Conservation (phyloP, 2,113 vertebrate genomes). For the Dicaeum eximium region DNA sequence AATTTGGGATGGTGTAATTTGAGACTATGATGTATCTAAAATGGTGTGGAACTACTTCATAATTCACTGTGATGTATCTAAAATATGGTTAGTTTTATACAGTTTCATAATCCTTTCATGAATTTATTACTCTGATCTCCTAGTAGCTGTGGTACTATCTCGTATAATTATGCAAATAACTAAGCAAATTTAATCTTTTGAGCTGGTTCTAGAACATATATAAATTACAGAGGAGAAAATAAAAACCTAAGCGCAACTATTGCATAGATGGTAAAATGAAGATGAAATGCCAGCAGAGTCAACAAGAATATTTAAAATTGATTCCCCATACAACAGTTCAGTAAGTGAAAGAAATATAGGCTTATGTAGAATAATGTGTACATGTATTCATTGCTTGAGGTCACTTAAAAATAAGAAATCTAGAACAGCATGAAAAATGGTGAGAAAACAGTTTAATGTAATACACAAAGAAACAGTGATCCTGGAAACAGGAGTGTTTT, state of each 20-base stretch:
- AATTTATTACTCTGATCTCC: background rate
- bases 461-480: background rate
- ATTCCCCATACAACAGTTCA: background rate
- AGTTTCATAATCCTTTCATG: background rate
- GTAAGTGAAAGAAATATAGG: background rate
- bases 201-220: background rate
- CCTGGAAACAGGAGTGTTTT: background rate
- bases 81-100: background rate
- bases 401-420: background rate
- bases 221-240: background rate
- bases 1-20: background rate
- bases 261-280: background rate
- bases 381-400: background rate
- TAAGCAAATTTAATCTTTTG: background rate
- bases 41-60: background rate
- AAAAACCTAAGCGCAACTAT: background rate
- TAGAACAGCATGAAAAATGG: background rate
- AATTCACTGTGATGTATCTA: background rate
- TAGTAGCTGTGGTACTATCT: background rate
- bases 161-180: constrained; percentile 16
- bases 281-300: background rate
- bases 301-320: background rate
- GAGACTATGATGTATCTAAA: background rate
- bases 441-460: background rate
- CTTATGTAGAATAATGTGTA: background rate